Base-by-base conservation (phyloP, 2,113 vertebrate species). In the Naja naja region DNA sequence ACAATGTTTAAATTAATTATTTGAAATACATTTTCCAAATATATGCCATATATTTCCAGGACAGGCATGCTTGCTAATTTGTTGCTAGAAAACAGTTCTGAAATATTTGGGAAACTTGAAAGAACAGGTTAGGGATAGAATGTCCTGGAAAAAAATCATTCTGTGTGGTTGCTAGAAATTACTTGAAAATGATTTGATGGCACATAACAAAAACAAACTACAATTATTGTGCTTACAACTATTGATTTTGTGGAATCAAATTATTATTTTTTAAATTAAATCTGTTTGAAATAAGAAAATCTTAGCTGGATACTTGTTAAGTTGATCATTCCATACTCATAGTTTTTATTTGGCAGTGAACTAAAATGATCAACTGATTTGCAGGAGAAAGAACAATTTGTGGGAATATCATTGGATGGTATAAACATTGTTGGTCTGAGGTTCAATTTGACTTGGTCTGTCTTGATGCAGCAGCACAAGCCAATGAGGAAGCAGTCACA, bases 401-500 rank as follows among this genome's bases (percentile, higher is more conserved):
- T 96, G 96, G 96, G 95, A 96, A 91, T 93, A 97, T 95, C 96
- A 95, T 96, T 94, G 97, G 97, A 97, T 97, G 93, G 97, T 97
- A 47, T 97, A 93, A 95, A 92, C 95, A 0, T 95, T 94, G 96
- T 93, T 97, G 97, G 96, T 96, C 97, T 97, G 96, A 97, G 97
- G 97, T 97, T 93, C 92, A 94, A 39, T 98, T 97, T 98, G 98
- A 98, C 97, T 97, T 97, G 53, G 98, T 98, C 97, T 98, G 96
- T 99, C 98, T 99, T 98, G 97, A 98, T 97, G 97, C 96, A 97
- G 98, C 98, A 99, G 99, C 98, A 96, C 98, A 98, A 92, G 98
- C 98, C 97, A 98, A 98, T 95, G 99, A 99, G 98, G 99, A 99
- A 98, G 97, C 98, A 60, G 98, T 99, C 97, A 98, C 99, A 94